Base-by-base conservation (phyloP, 1,140 invertebrate species). In the Leptinotarsa texana region DNA sequence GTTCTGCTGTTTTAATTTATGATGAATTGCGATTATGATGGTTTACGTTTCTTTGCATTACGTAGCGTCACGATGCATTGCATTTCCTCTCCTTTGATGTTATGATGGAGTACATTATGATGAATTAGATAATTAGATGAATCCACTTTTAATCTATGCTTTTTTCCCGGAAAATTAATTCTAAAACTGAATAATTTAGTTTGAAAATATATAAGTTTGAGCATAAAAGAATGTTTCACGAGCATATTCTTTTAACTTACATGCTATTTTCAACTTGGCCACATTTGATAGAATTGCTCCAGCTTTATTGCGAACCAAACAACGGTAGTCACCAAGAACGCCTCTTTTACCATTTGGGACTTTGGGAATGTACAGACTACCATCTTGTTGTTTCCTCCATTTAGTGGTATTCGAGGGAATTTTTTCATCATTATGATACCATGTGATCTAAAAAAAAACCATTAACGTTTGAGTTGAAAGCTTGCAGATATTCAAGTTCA, bases 231-330 rank as follows among this genome's bases (percentile, higher is more conserved):
- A 66, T 27, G 33, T 42, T 22, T 15, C 22, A 15, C 13, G 65
- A 42, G 65, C 13, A 17, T 24, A 27, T 22, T 66, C n/a, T 66
- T 66, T 57, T 2, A 69, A 82, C 81, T 82, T 77, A 84, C 83
- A 78, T n/a, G 80, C 82, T 42, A 83, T 73, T 72, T 75, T 78
- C 47, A 84, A 73, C 75, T 79, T 80, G 11, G 82, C 81, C 22
- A 78, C 72, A 63, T 74, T 79, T 13, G 82, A 83, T 48, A 83
- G 51, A 24, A 84, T 24, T 11, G 80, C 80, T 21, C 82, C 83
- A 47, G 74, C 67, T n/a, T 77, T 63, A 66, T 82, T 83, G 49
- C 67, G 77, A 3, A 77, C 82, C 51, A 79, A 75, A 73, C 83
- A 84, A 49, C 69, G 75, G 74, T 84, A 84, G 17, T 79, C 66